A percentile compares a stretch with the other conserved stretches of the same genome.
phyloP scores from a whole-genome alignment of 2,888 invertebrate genomes.

The Sinopyrophorus schimmeli region DNA sequence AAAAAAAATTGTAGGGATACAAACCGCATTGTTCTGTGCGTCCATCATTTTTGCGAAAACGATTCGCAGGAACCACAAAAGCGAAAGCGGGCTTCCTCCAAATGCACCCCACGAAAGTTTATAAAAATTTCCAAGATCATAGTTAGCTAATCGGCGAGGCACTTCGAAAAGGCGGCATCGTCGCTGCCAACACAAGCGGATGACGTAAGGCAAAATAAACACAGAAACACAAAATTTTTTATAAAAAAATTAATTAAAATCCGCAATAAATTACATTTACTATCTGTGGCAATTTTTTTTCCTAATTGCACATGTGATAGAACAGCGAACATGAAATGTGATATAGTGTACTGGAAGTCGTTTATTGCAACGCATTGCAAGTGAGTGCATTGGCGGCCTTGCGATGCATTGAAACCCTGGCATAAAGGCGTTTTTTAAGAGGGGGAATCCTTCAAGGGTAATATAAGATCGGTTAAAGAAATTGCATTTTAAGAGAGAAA shows the following conservation, averaged over 20 bases:
- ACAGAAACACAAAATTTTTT: too few species aligned
- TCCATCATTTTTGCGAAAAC: too few species aligned
- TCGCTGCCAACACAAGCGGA: too few species aligned
- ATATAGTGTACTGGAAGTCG: slow-evolving; percentile 36
- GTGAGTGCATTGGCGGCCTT: slow-evolving; percentile 51
- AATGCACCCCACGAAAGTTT: too few species aligned
- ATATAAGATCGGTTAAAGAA: slow-evolving; percentile 33
- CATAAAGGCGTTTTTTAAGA: slow-evolving; percentile 51
- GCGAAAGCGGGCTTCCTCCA: too few species aligned
- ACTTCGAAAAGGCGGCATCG: too few species aligned
- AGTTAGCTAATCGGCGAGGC: too few species aligned
- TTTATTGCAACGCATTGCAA: slow-evolving; percentile 44
- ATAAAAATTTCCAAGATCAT: too few species aligned
- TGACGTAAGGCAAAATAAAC: too few species aligned
- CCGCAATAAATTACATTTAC: slow-evolving; percentile 5
- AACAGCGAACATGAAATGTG: slow-evolving; percentile 32
- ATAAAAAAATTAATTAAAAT: slow-evolving; percentile 4
- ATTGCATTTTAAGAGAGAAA: slow-evolving; percentile 17
- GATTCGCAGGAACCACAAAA: too few species aligned
- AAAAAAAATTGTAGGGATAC: slow-evolving; percentile 13
- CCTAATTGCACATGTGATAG: slow-evolving; percentile 26
- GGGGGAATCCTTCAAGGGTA: slow-evolving; percentile 53
- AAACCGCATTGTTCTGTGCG: slow-evolving; percentile 27
- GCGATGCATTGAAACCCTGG: slow-evolving; percentile 51
- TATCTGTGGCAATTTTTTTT: too few species aligned